Evolutionary conservation across 1,140 invertebrate genomes (phyloP), one percentile per base, ranked within the genome.

Genomic region (Drosophila parabipectinata): DNA sequence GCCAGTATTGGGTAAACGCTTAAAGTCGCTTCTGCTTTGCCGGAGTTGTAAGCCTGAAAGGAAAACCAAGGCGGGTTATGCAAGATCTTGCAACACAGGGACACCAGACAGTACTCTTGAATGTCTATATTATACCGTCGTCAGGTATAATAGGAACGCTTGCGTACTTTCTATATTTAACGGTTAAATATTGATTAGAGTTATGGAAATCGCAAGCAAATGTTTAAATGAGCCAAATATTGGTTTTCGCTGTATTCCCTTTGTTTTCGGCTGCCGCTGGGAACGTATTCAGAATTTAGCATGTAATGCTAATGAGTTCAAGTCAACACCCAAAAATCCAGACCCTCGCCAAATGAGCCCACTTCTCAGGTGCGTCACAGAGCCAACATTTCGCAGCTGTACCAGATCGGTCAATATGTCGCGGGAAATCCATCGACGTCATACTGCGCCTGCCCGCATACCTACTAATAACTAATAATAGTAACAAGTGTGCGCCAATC

Each of bases 371-470:
- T 84, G 76, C 80, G 80, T 83, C 79, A 76, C 71, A 57, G 26
- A 8, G 45, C 24, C 53, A 15, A 14, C 44, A 37, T 60, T 62
- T 59, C 41, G 56, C 80, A 84, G 81, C 81, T 84, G 80, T 73
- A 62, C 62, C 51, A 67, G 54, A 68, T 80, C 34, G 37, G 51
- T 44, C 53, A 30, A 52, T 51, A 34, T 56, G 57, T 56, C 41
- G 21, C 14, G 81, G 77, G 47, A 74, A 77, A 69, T 61, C 79
- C 82, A 87, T 69, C 57, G 52, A 87, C 77, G 82, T 84, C 81
- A 84, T 51, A 41, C 15, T 61, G 60, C 14, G 50, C 21, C 45
- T 62, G 28, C 32, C 51, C 18, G 41, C 50, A 69, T 44, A 50
- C 51, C 48, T 32, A 30, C 71, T 72, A 73, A 73, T 21, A 21